These are phyloP conservation scores for Caenorhabditis afra DNA, from an alignment of 2,888 invertebrate genomes.

Conservation along the genomic window DNA sequence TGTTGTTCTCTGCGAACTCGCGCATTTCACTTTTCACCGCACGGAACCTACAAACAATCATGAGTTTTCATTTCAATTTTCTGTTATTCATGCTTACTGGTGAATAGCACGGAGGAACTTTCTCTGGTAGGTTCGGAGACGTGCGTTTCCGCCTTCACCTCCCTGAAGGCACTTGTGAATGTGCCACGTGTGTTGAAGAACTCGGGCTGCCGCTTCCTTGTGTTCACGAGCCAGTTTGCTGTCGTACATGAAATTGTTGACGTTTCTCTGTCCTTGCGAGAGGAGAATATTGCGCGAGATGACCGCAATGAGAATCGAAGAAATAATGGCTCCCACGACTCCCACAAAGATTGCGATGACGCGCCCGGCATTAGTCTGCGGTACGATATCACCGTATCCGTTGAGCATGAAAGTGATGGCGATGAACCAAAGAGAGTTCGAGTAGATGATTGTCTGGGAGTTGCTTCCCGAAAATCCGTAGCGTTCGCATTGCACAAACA, in stretches of 20 bases:
- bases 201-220: slow-evolving; percentile 98
- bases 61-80: neutral
- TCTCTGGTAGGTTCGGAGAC: slow-evolving; percentile 75
- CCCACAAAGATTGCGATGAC: slow-evolving; percentile 99
- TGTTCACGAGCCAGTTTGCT: slow-evolving; percentile 99
- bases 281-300: slow-evolving; percentile 98
- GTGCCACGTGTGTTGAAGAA: slow-evolving; percentile 97
- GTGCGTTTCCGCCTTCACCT: slow-evolving; percentile 68
- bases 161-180: slow-evolving; percentile 89
- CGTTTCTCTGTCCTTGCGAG: slow-evolving; percentile 97
- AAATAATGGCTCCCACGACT: slow-evolving; percentile 99
- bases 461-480: slow-evolving; percentile 65
- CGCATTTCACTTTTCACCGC: slow-evolving; percentile 79
- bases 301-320: slow-evolving; percentile 98
- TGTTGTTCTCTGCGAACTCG: slow-evolving; percentile 77
- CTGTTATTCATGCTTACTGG: slow-evolving; percentile 68
- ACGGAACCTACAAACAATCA: slow-evolving; percentile 72
- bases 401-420: slow-evolving; percentile 95
- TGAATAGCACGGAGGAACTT: slow-evolving; percentile 79
- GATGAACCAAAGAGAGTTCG: slow-evolving; percentile 80
- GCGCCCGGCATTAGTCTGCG: slow-evolving; percentile 99
- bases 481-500: slow-evolving; percentile 95
- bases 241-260: slow-evolving; percentile 99
- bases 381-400: slow-evolving; percentile 99
- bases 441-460: slow-evolving; percentile 75